These are phyloP conservation scores for Trogon melanurus DNA, from an alignment of 2,113 vertebrate genomes.

Conservation along the genomic window DNA sequence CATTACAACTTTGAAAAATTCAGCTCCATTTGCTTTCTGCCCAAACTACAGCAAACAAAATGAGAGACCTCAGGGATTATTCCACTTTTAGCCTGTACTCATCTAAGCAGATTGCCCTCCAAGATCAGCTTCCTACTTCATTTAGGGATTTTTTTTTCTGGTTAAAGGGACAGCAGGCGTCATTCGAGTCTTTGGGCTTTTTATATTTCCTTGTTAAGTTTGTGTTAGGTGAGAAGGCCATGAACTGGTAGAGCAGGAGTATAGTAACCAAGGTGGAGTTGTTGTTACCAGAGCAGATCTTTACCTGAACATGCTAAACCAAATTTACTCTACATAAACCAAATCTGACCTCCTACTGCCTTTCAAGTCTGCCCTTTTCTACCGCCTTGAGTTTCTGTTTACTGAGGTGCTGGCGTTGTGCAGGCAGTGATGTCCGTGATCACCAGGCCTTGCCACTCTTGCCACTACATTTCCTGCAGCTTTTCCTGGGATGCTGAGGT, in stretches of 20 bases:
- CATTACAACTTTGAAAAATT: conserved; percentile 4
- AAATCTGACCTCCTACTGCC: not conserved
- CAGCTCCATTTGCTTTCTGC: conserved; percentile 3
- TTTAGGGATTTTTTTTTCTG: conserved; percentile 29
- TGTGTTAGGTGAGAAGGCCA: not conserved
- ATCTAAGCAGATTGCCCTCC: conserved; percentile 61
- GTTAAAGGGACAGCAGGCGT: conserved; percentile 37
- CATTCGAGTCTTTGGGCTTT: conserved; percentile 4
- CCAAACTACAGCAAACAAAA: conserved; percentile 45
- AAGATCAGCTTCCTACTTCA: conserved; percentile 54
- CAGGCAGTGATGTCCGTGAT: not conserved
- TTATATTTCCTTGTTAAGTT: not conserved
- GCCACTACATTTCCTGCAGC: not conserved
- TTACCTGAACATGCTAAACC: not conserved
- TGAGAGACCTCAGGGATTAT: conserved; percentile 51
- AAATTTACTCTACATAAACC: not conserved
- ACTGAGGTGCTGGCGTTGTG: not conserved
- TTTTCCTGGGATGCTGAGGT: not conserved
- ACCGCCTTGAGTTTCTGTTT: not conserved
- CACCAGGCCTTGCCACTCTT: not conserved
- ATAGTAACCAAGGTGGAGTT: not conserved
- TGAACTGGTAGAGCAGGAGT: not conserved
- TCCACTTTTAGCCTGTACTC: conserved; percentile 61
- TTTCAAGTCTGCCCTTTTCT: not conserved
- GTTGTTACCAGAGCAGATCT: not conserved